These are phyloP conservation scores for Sceloporus undulatus DNA, from an alignment of 2,113 vertebrate genomes.

Conservation along the genomic window DNA sequence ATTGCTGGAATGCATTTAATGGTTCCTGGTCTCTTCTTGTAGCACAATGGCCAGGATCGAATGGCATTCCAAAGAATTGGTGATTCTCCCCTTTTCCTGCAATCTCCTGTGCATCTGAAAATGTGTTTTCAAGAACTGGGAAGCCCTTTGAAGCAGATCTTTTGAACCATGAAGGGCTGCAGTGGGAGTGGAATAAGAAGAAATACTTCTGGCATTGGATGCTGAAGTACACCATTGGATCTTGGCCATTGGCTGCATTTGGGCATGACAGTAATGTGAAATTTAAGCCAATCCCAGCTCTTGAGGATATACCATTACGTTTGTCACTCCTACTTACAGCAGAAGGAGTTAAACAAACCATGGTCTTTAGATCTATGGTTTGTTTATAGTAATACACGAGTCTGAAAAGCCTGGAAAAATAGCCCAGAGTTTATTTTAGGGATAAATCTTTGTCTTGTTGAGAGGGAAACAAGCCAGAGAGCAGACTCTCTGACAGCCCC, in stretches of 20 bases:
- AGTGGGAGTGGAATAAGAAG: no score
- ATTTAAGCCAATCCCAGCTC: background rate
- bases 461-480: background rate
- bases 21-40: no score
- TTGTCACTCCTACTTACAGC: background rate
- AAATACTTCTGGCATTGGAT: no score
- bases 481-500: background rate
- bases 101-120: no score
- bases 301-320: background rate
- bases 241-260: background rate
- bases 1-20: background rate
- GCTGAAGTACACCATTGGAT: background rate
- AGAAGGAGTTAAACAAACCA: background rate
- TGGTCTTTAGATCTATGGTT: background rate
- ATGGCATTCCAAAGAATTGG: no score
- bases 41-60: no score
- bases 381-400: background rate
- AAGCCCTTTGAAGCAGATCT: no score
- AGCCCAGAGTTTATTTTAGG: background rate
- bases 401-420: background rate
- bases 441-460: background rate
- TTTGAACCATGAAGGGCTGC: no score
- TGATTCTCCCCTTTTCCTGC: no score
- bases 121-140: no score
- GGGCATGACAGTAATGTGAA: no score